Conservation (phyloP, 2,888 invertebrate genomes). For the Yponomeuta evonymella region DNA sequence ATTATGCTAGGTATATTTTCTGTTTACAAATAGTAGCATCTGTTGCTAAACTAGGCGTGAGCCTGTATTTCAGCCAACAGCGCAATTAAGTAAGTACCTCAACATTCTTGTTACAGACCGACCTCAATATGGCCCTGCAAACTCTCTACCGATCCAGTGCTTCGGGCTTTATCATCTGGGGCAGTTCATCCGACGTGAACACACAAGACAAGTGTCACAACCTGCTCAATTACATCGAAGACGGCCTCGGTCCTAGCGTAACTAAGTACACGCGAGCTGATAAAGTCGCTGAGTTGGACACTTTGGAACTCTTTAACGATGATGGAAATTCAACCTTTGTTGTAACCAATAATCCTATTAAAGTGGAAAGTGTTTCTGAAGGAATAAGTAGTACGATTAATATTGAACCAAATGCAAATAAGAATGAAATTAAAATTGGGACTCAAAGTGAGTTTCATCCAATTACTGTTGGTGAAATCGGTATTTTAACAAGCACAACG, state of each 20-base stretch:
- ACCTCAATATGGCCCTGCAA: constrained; percentile 70
- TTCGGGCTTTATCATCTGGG: constrained; percentile 85
- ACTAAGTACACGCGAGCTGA: constrained; percentile 47
- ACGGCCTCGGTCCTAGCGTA: constrained; percentile 78
- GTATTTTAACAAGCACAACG: not conserved
- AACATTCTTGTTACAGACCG: constrained; percentile 65
- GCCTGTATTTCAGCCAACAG: no score
- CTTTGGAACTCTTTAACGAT: not conserved
- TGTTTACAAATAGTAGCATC: no score
- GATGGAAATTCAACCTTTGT: not conserved
- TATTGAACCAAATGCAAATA: not conserved
- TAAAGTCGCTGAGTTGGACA: constrained; percentile 7
- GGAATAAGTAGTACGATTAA: not conserved
- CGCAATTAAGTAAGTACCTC: not conserved
- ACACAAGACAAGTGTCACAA: constrained; percentile 77
- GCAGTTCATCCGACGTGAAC: constrained; percentile 83
- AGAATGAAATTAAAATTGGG: not conserved
- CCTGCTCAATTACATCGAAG: constrained; percentile 77
- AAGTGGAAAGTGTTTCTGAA: not conserved
- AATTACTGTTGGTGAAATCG: not conserved
- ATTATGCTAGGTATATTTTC: no score
- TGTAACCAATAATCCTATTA: not conserved
- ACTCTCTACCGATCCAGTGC: constrained; percentile 75
- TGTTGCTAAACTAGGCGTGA: no score
- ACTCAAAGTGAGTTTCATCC: not conserved